Base-by-base conservation (phyloP, 1,140 invertebrate species). In the Drosophila sp. region DNA sequence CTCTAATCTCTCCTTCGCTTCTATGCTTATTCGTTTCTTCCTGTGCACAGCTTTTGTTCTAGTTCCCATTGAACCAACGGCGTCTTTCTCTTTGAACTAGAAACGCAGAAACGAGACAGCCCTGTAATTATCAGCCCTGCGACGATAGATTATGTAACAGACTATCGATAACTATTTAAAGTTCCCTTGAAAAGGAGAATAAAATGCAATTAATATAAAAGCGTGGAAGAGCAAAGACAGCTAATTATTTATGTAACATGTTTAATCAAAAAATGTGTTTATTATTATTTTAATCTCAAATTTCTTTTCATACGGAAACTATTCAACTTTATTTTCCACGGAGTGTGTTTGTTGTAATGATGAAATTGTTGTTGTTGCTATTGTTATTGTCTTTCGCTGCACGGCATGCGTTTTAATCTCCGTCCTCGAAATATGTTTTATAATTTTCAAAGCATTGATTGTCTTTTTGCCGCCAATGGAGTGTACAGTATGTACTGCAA, bases 391-490 rank as follows among this genome's bases (percentile, higher is more conserved):
- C 25, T 46, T 53, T 53, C 50, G 32, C 16, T 0, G 25, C 16
- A 32, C 32, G 59, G 51, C 61, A 56, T 53, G 51, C 43, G 53
- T 32, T 58, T 58, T 16, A 36, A 13, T 21, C 66, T 16, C 38
- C 45, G 57, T 59, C 53, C 56, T 67, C 53, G 63, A 66, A 57
- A 59, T 54, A 69, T 43, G 43, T 69, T 61, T 61, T 69, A 50
- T 69, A 48, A 67, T 69, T 54, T 46, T 27, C 40, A 40, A 54
- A 48, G 48, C 29, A 41, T 41, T 51, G 38, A 56, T 59, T 54
- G 53, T 59, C 48, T 18, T 53, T 58, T 58, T 40, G 32, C 46
- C 40, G n/a, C 43, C 43, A 25, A 50, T 32, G 46, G 46, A 32
- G n/a, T 50, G 27, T 32, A 21, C 6, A 38, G n/a, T 38, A 13